Base-by-base conservation (phyloP, 1,140 invertebrate species). In the Dysdera silvatica region DNA sequence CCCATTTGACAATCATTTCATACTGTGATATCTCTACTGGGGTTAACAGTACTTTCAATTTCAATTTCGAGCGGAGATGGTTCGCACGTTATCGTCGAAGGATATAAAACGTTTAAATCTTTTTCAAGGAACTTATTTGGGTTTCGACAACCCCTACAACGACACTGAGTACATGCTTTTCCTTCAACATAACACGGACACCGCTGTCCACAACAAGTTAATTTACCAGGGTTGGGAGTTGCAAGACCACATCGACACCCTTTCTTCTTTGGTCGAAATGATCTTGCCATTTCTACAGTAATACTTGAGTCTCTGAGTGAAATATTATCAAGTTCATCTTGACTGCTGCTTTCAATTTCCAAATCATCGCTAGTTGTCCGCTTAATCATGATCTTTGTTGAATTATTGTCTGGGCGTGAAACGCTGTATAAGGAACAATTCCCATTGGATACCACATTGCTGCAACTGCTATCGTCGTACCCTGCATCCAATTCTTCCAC, bases 211-310 rank as follows among this genome's bases (percentile, higher is more conserved):
- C 90, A 91, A 76, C 91, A 95, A 0, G 90, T 93, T 49, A 93
- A 75, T 75, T 91, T 93, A 12, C 89, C 89, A 14, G 89, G 89
- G 63, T 85, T 85, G 7, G 86, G 81, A 1, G 89, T 90, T 18
- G 89, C 88, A 77, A 89, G 89, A n/a, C 91, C 91, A 81, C 91
- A 94, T 64, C 89, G 80, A 75, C 91, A 95, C 12, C 88, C 88
- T 53, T 71, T 71, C n/a, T 52, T 62, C 23, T 56, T 56, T 14
- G 23, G 28, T 6, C 18, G 10, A 8, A 49, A 7, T 14, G 47
- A 49, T n/a, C 18, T 24, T 10, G 29, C 4, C 14, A 23, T 28
- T 28, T 49, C 47, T 28, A 28, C 12, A 6, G 28, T 53, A n/a
- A 54, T n/a, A 35, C 47, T 59, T 10, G 10, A 54, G 81, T 18